Conservation (phyloP, 2,113 vertebrate species). For the Pristiophorus japonicus region DNA sequence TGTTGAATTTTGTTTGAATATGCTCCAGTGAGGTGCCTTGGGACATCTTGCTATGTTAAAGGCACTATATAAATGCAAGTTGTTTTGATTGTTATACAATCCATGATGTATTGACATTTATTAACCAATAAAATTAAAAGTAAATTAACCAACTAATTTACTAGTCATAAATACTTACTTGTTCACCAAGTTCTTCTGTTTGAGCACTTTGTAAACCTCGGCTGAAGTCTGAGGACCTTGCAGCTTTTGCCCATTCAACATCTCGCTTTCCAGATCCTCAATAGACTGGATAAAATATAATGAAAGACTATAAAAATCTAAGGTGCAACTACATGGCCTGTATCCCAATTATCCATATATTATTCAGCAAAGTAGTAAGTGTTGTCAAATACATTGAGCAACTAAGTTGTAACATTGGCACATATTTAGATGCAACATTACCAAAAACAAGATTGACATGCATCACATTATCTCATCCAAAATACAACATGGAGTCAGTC, state of each 20-base stretch:
- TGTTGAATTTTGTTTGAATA: not conserved
- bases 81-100: not conserved
- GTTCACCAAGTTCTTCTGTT: slow-evolving; percentile 49
- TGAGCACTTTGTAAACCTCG: slow-evolving; percentile 58
- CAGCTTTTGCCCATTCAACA: slow-evolving; percentile 83
- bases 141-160: slow-evolving; percentile 41
- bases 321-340: not conserved
- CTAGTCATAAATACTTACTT: slow-evolving; percentile 54
- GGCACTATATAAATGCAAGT: not conserved
- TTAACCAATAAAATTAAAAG: not conserved
- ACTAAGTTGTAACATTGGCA: not conserved
- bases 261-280: slow-evolving; percentile 69
- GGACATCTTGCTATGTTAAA: not conserved
- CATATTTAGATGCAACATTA: not conserved
- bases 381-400: not conserved
- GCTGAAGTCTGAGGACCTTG: slow-evolving; percentile 73
- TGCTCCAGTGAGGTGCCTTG: not conserved
- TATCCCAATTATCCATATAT: not conserved
- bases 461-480: not conserved
- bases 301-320: not conserved
- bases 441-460: not conserved
- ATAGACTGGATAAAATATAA: slow-evolving; percentile 61
- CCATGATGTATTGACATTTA: not conserved
- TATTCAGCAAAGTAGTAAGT: not conserved
- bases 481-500: not conserved